Percentiles rank a stretch among this genome's conserved stretches.
Conservation (phyloP, 2,113 vertebrate species). For the Phyllopteryx taeniolatus region DNA sequence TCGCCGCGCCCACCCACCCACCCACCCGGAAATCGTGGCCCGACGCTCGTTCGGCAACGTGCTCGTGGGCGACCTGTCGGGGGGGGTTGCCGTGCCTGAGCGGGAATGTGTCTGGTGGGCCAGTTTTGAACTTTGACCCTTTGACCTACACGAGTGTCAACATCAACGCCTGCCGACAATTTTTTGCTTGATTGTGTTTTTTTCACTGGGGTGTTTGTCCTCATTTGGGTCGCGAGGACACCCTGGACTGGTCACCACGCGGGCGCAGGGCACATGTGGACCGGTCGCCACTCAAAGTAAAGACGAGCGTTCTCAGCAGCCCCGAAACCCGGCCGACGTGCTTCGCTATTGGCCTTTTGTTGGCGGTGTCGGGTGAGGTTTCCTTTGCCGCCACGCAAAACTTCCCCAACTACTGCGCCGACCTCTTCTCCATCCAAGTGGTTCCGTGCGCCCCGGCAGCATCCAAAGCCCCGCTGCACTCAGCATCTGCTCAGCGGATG, state of each 20-base stretch:
- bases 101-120: conserved; percentile 48
- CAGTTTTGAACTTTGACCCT: neutral
- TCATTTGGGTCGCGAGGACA: neutral
- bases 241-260: too few relatives aligned
- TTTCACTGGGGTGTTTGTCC: neutral
- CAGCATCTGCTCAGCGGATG: conserved; percentile 73
- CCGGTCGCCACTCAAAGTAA: too few relatives aligned
- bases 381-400: conserved; percentile 9
- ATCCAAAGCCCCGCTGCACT: conserved; percentile 60
- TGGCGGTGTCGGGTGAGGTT: neutral
- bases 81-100: conserved; percentile 52
- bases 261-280: too few relatives aligned
- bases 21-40: neutral
- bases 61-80: neutral
- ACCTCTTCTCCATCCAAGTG: conserved; percentile 21
- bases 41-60: neutral
- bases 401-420: conserved; percentile 34
- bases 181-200: too few relatives aligned
- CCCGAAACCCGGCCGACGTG: neutral
- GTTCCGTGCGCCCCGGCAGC: conserved; percentile 46
- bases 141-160: too few relatives aligned
- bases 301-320: too few relatives aligned
- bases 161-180: too few relatives aligned
- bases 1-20: neutral
- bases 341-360: neutral